Evolutionary conservation across 2,888 invertebrate species (phyloP).

Genomic region (Ditylenchus weischeri): DNA sequence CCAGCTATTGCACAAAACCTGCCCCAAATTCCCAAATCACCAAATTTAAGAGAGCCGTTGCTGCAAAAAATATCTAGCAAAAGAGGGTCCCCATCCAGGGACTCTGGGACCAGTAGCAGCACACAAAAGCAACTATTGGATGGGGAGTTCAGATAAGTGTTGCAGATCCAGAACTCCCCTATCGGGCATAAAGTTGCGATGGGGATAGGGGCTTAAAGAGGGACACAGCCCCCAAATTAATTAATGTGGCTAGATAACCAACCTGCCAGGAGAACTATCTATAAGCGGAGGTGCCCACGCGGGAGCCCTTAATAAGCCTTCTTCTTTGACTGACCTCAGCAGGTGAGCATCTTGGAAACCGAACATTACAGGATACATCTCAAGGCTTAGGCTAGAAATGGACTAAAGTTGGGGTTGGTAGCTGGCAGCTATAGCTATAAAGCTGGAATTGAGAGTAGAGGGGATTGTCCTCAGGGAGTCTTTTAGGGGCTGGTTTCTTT

Average conservation of each 20-base stretch:
- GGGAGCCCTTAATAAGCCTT: constrained; percentile 25
- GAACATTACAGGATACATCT: constrained; percentile 38
- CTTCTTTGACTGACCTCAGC: constrained; percentile 34
- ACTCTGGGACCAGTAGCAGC: constrained; percentile 17
- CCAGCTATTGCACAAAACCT: neutral
- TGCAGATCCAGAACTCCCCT: constrained; percentile 8
- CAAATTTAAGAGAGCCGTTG: neutral
- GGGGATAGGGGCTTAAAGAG: too few relatives aligned
- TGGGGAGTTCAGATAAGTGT: constrained; percentile 10
- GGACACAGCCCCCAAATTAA: too few relatives aligned
- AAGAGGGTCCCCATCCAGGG: constrained; percentile 23
- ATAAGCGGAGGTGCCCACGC: constrained; percentile 42
- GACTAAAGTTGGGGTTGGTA: neutral
- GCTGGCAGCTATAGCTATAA: neutral
- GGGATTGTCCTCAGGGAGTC: constrained; percentile 1
- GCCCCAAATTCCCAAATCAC: neutral
- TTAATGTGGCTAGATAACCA: constrained; percentile 9
- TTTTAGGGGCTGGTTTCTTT: too few relatives aligned
- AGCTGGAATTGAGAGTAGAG: neutral
- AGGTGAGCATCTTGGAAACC: constrained; percentile 33
- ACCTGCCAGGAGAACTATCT: constrained; percentile 47
- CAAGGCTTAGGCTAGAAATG: neutral
- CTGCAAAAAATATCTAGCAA: neutral
- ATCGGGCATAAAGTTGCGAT: constrained; percentile 7
- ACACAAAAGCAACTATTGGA: neutral